Evolutionary conservation across 2,797 vertebrate genomes (phyloP).

Genomic region (Myotis daubentonii): DNA sequence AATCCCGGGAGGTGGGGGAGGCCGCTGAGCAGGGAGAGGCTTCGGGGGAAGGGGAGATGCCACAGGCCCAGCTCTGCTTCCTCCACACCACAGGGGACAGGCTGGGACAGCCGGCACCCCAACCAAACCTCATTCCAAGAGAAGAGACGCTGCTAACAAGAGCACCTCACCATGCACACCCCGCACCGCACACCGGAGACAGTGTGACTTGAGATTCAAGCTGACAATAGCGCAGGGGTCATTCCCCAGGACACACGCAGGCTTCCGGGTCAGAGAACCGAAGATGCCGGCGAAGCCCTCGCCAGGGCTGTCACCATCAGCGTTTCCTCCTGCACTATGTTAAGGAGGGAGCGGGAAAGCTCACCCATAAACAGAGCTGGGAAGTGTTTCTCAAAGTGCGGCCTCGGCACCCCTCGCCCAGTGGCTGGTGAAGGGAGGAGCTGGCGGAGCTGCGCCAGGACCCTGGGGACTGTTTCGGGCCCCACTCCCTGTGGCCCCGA

Average conservation of each 20-base stretch:
- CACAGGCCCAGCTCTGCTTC: neutral
- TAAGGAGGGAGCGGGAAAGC: neutral
- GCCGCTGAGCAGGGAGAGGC: neutral
- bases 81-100: rapidly evolving
- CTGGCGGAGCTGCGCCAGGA: neutral
- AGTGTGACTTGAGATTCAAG: neutral
- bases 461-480: neutral
- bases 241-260: rapidly evolving
- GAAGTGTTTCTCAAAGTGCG: neutral
- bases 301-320: rapidly evolving
- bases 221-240: neutral
- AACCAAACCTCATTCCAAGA: too few species aligned
- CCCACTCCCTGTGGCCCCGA: too few species aligned
- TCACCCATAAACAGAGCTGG: rapidly evolving
- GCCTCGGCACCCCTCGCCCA: neutral
- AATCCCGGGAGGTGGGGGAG: neutral
- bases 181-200: rapidly evolving
- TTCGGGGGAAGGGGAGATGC: neutral
- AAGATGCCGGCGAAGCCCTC: neutral
- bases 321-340: rapidly evolving
- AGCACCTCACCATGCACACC: rapidly evolving
- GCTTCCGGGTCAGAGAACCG: neutral
- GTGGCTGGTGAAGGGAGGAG: neutral
- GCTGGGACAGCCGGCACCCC: neutral
- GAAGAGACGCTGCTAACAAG: neutral